phyloP scores from a whole-genome alignment of 1,140 invertebrate genomes.

The Proales similis region DNA sequence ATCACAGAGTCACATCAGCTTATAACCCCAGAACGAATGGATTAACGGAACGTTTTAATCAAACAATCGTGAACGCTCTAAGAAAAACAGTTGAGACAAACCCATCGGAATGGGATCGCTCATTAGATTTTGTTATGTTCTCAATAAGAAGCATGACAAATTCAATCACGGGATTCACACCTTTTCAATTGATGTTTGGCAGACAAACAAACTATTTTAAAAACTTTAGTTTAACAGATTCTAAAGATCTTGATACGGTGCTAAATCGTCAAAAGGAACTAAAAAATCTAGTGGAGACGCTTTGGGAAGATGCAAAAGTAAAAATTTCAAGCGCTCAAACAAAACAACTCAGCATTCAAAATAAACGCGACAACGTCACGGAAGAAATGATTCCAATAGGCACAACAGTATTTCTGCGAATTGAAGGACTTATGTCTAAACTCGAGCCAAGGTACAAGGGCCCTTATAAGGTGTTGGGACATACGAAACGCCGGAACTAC shows the following conservation, averaged over 20 bases:
- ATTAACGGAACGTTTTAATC: slow-evolving; percentile 5
- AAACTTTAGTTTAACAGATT: no score
- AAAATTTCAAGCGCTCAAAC: background rate
- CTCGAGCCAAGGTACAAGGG: slow-evolving; percentile 16
- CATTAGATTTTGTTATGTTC: no score
- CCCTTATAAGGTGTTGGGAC: slow-evolving; percentile 1
- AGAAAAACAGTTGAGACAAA: no score
- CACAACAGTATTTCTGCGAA: background rate
- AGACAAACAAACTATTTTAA: no score
- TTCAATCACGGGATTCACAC: no score
- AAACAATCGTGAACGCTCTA: background rate
- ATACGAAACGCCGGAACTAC: slow-evolving; percentile 16
- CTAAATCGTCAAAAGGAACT: background rate
- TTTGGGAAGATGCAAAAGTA: background rate
- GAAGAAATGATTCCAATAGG: background rate
- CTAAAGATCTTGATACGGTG: no score
- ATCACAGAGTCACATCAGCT: background rate
- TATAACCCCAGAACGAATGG: slow-evolving; percentile 2
- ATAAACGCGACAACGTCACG: background rate
- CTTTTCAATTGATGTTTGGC: no score
- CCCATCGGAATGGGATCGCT: no score
- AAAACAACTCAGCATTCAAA: background rate
- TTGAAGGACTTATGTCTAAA: background rate
- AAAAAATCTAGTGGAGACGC: background rate
- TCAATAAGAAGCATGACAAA: no score